phyloP scores from a whole-genome alignment of 2,113 vertebrate species.

The Semnornis frantzii region DNA sequence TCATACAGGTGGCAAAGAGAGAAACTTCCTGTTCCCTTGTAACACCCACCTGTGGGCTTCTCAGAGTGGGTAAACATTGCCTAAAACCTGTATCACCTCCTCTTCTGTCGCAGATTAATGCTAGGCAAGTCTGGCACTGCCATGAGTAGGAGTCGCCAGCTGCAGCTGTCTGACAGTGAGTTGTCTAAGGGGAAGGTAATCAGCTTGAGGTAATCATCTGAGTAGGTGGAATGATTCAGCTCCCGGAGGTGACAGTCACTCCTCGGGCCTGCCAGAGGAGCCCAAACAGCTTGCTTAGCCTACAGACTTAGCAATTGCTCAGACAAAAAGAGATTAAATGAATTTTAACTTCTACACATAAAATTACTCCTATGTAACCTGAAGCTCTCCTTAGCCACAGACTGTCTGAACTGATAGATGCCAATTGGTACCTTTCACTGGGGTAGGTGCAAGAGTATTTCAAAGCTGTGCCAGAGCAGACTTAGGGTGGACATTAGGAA shows the following conservation, averaged over 20 bases:
- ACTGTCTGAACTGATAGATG: not conserved
- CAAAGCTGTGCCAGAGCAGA: too few species aligned
- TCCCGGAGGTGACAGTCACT: not conserved
- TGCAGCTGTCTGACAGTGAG: not conserved
- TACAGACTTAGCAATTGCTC: not conserved
- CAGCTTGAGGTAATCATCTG: not conserved
- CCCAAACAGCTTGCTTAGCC: not conserved
- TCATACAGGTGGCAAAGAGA: not conserved
- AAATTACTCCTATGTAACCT: not conserved
- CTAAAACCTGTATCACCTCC: not conserved
- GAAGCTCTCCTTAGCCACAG: not conserved
- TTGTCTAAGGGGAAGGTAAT: not conserved
- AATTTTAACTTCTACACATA: not conserved
- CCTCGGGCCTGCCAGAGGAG: not conserved
- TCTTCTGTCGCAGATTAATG: not conserved
- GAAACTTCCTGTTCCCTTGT: not conserved
- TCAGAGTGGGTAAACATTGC: not conserved
- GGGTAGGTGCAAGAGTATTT: not conserved
- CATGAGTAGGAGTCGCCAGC: not conserved
- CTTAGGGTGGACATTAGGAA: not conserved
- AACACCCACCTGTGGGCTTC: not conserved
- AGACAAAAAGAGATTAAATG: not conserved
- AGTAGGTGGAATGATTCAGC: not conserved
- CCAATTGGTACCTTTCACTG: not conserved
- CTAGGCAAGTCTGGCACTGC: not conserved